A percentile compares a stretch with the other conserved stretches of the same genome.
Evolutionary conservation across 2,797 vertebrate species (phyloP).

Genomic region (Emydoidea blandingii): DNA sequence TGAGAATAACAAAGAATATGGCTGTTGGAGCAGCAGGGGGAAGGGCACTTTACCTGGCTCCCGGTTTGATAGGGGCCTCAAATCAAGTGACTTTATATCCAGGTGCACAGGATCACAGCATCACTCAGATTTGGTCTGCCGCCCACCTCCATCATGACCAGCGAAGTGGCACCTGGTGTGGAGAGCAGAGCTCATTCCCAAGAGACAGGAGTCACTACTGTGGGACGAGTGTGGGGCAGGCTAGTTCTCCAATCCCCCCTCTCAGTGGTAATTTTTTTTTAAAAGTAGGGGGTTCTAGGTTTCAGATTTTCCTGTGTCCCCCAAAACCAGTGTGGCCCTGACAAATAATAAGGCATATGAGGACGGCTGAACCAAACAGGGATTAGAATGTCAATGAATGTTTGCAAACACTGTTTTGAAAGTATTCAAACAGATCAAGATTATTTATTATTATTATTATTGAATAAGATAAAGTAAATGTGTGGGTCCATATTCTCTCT

Average conservation of each 20-base stretch:
- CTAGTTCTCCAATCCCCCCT: not conserved
- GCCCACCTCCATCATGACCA: not conserved
- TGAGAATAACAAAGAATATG: slow-evolving; percentile 27
- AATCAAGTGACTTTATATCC: not conserved
- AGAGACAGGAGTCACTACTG: not conserved
- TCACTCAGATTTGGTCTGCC: not conserved
- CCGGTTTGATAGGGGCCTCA: not conserved
- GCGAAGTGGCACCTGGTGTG: not conserved
- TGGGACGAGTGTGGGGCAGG: not conserved
- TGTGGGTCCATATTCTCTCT: not conserved
- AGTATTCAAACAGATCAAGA: not conserved
- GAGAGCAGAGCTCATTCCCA: not conserved
- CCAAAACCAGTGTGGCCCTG: not conserved
- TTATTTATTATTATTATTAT: not conserved
- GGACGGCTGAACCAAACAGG: not conserved
- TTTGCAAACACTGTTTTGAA: not conserved
- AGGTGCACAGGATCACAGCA: not conserved
- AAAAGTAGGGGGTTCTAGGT: not conserved
- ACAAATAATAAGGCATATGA: not conserved
- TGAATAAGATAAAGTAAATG: not conserved
- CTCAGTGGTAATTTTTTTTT: not conserved
- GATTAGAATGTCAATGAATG: slow-evolving; percentile 1
- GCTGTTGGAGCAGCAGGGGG: not conserved
- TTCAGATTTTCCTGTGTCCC: not conserved
- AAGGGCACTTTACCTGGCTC: not conserved